Evolutionary conservation across 1,140 invertebrate genomes (phyloP).

Genomic region (Tetragonula clypearis): DNA sequence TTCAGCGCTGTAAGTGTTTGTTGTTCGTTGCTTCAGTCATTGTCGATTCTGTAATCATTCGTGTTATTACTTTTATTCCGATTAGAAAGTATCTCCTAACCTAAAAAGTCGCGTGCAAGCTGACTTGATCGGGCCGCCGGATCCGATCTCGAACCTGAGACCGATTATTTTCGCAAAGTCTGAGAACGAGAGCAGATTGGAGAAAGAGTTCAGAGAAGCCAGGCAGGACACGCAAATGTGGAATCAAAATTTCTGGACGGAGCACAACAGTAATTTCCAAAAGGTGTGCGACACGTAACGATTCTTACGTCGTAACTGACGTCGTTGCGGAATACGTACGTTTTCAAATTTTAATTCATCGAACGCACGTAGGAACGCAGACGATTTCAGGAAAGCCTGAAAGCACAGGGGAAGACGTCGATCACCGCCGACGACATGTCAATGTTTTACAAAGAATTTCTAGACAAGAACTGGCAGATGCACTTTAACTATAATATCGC

Average conservation of each 20-base stretch:
- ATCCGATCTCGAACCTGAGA: slow-evolving; percentile 89
- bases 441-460: slow-evolving; percentile 91
- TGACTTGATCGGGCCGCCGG: slow-evolving; percentile 87
- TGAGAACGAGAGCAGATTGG: slow-evolving; percentile 85
- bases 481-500: slow-evolving; percentile 88
- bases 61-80: not conserved
- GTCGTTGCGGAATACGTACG: not conserved
- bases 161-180: slow-evolving; percentile 86
- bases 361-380: slow-evolving; percentile 84
- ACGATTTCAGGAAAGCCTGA: slow-evolving; percentile 83
- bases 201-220: slow-evolving; percentile 85
- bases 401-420: slow-evolving; percentile 79
- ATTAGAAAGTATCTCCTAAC: slow-evolving; percentile 36
- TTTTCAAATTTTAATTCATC: not conserved
- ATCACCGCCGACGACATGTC: slow-evolving; percentile 92
- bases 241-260: slow-evolving; percentile 92
- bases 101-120: slow-evolving; percentile 13
- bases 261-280: slow-evolving; percentile 88
- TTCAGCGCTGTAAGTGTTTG: slow-evolving; percentile 10
- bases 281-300: slow-evolving; percentile 82
- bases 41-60: not conserved
- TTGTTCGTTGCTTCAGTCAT: not conserved
- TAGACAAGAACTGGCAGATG: slow-evolving; percentile 88
- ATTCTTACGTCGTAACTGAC: not conserved
- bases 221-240: slow-evolving; percentile 88